Conservation (phyloP, 2,888 invertebrate genomes). For the Lycophotia porphyrea region DNA sequence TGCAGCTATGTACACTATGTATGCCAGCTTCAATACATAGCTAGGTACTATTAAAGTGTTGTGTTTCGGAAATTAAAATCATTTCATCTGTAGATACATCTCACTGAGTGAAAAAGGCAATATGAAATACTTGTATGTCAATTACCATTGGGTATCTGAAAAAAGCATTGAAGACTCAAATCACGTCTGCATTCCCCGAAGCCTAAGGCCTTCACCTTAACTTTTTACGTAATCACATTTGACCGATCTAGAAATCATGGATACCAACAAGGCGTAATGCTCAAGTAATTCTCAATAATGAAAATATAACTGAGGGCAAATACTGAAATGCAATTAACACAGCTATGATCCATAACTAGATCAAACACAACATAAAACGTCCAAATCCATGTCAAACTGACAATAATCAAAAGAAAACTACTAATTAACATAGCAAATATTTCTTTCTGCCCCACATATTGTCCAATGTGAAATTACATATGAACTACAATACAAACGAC, state of each 20-base stretch:
- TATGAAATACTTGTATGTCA: neutral
- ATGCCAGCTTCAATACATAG: neutral
- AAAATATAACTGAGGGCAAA: conserved; percentile 1
- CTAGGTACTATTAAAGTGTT: neutral
- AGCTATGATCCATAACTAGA: conserved; percentile 32
- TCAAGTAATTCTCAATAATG: neutral
- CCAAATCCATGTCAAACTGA: conserved; percentile 45
- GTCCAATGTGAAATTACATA: conserved; percentile 61
- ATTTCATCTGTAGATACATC: neutral
- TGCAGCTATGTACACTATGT: neutral
- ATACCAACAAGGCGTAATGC: neutral
- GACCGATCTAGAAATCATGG: fast-evolving
- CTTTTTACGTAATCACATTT: no score
- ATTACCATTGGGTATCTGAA: no score
- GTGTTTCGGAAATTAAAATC: neutral
- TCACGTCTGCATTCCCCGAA: neutral
- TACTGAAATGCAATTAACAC: neutral
- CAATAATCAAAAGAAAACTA: conserved; percentile 47
- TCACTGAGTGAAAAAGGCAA: neutral
- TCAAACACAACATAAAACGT: conserved; percentile 31
- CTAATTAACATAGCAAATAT: conserved; percentile 52
- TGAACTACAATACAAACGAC: conserved; percentile 24
- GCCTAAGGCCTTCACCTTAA: no score
- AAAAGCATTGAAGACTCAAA: neutral
- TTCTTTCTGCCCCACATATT: conserved; percentile 60